Evolutionary conservation across 2,888 invertebrate genomes (phyloP).

Genomic region (Luffia ferchaultella): DNA sequence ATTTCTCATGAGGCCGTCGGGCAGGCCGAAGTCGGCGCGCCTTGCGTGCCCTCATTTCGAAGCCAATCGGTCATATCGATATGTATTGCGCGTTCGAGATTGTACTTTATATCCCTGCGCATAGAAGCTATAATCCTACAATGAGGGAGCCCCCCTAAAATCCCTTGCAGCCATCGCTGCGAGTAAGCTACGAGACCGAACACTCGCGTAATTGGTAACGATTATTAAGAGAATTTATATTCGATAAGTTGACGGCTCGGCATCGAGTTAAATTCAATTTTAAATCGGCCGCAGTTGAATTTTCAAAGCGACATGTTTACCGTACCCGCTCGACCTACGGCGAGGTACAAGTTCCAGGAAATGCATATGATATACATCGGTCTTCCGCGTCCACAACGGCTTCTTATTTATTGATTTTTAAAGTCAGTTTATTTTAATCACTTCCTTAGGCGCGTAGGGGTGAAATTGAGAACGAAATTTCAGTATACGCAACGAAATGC

Average conservation of each 20-base stretch:
- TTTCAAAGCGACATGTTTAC: conserved; percentile 39
- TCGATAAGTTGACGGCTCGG: conserved; percentile 49
- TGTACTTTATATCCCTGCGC: conserved; percentile 35
- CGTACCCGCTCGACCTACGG: conserved; percentile 18
- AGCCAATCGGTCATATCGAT: background rate
- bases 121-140: conserved; percentile 48
- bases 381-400: background rate
- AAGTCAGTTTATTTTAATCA: no score
- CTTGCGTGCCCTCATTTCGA: conserved; percentile 20
- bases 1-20: conserved; percentile 31
- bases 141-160: conserved; percentile 25
- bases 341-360: background rate
- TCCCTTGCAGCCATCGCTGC: conserved; percentile 35
- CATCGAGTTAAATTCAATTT: conserved; percentile 38
- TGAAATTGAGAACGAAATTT: no score
- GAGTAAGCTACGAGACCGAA: conserved; percentile 39
- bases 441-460: no score
- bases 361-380: background rate
- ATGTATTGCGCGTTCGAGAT: conserved; percentile 22
- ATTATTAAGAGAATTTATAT: conserved; percentile 57
- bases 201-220: conserved; percentile 54
- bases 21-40: conserved; percentile 30
- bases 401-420: no score
- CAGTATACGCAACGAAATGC: no score
- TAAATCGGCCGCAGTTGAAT: conserved; percentile 27